Conservation (phyloP, 2,797 vertebrate genomes). For the Anas flavirostris region DNA sequence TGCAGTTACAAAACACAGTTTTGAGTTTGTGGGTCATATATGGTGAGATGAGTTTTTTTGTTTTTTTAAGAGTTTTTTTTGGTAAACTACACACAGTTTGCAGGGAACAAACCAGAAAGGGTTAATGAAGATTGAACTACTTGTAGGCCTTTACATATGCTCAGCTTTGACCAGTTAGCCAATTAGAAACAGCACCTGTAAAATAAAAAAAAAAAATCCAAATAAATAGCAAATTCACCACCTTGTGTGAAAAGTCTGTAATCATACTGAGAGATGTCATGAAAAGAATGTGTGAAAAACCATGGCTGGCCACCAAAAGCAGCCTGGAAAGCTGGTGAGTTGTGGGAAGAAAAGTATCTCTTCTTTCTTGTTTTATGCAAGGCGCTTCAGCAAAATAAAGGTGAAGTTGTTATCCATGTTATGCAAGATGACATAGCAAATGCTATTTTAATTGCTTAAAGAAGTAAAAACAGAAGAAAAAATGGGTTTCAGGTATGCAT, state of each 20-base stretch:
- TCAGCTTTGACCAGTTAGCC: background rate
- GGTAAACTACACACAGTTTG: background rate
- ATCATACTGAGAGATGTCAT: background rate
- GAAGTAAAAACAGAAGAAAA: background rate
- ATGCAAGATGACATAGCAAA: background rate
- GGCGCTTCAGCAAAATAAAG: background rate
- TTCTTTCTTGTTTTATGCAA: background rate
- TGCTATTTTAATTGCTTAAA: background rate
- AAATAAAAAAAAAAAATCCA: background rate
- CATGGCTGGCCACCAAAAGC: background rate
- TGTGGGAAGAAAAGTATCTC: background rate
- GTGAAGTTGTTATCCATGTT: background rate
- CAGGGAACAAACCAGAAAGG: background rate
- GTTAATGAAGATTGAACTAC: background rate
- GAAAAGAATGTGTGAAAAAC: background rate
- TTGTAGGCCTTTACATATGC: background rate
- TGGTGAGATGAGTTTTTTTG: background rate
- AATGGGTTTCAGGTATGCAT: background rate
- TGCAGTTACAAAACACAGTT: background rate
- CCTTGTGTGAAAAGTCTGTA: background rate
- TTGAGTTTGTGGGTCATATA: background rate
- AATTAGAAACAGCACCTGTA: background rate
- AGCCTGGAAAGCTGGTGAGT: background rate
- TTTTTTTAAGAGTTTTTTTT: background rate
- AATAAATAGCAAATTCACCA: background rate